Conservation (phyloP, 1,140 invertebrate genomes). For the Metaphire vulgaris region DNA sequence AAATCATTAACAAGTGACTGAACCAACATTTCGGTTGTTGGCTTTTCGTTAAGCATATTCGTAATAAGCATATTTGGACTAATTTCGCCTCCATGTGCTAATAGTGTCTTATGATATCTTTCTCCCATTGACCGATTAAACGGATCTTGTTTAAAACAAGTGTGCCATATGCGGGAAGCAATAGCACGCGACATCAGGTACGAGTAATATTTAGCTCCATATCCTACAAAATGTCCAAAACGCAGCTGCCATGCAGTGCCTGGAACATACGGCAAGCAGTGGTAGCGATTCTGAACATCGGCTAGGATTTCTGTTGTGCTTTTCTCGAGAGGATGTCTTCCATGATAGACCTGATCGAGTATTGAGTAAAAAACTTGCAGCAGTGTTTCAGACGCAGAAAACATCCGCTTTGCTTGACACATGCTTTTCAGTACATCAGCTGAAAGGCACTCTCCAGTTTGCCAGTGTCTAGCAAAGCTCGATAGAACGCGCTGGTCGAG, state of each 20-base stretch:
- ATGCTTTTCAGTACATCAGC: constrained; percentile 65
- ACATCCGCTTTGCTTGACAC: constrained; percentile 75
- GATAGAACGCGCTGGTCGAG: constrained; percentile 66
- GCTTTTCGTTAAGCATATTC: constrained; percentile 64
- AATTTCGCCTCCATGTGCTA: constrained; percentile 81
- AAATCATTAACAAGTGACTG: constrained; percentile 55
- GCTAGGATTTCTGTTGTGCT: constrained; percentile 69
- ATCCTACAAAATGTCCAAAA: constrained; percentile 93
- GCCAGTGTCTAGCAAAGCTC: constrained; percentile 82
- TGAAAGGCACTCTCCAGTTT: constrained; percentile 77
- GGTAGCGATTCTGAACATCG: constrained; percentile 74
- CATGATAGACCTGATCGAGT: constrained; percentile 83
- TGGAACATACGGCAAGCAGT: constrained; percentile 74
- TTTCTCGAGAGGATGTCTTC: constrained; percentile 48
- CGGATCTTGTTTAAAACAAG: constrained; percentile 75
- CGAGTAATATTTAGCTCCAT: constrained; percentile 96
- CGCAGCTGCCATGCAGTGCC: constrained; percentile 92
- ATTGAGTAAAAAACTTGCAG: constrained; percentile 79
- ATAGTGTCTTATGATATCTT: constrained; percentile 66
- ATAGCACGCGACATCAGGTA: constrained; percentile 90
- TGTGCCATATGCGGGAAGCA: constrained; percentile 87
- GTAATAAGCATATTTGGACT: constrained; percentile 65
- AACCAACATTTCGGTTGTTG: constrained; percentile 58
- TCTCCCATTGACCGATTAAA: constrained; percentile 66
- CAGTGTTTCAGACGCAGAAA: constrained; percentile 78